Evolutionary conservation across 2,888 invertebrate species (phyloP), one percentile per base, ranked within the genome.

Genomic region (Trachelus stipa): DNA sequence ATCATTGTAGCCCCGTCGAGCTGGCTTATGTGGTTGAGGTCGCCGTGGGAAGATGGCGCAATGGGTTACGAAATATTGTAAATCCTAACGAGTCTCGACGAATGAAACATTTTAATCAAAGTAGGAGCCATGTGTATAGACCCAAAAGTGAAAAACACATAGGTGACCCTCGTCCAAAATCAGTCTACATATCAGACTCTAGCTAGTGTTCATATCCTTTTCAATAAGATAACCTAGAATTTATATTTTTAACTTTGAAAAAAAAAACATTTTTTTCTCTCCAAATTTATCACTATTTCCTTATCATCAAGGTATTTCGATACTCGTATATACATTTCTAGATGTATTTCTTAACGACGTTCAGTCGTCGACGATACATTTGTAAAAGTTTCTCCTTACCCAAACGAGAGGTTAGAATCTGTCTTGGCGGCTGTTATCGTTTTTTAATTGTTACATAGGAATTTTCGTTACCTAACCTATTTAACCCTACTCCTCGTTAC

Each of bases 171-270:
- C 79, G 78, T 80, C 85, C 85, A 85, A 86, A 83, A 83, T 86
- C 83, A 84, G 87, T 86, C 87, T 86, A 88, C 88, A 88, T 88
- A 88, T 88, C 88, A 88, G 84, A 86, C 81, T 83, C 82, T 83
- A 79, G 78, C 73, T 79, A 79, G 78, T 68, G 68, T 71, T 56
- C 56, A 56, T 56, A 75, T 75, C 34, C 40, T 30, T 73, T 15
- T 30, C 23, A 23, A 56, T 56, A 56, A 56, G 40, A 40, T 40
- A 40, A 40, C 40, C 23, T 40, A 40, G 23, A 56, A 56, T 56
- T 56, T 56, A 9, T 15, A 56, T 76, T 37, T 74, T 33, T 34
- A 31, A 69, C 30, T 35, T 74, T 74, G 34, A 74, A 35, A 12
- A 12, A 12, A 35, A 35, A 35, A 11, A 35, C 1, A 35, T 23